These are phyloP conservation scores for Lissonota sp. DNA, from an alignment of 2,888 invertebrate genomes.

Conservation along the genomic window DNA sequence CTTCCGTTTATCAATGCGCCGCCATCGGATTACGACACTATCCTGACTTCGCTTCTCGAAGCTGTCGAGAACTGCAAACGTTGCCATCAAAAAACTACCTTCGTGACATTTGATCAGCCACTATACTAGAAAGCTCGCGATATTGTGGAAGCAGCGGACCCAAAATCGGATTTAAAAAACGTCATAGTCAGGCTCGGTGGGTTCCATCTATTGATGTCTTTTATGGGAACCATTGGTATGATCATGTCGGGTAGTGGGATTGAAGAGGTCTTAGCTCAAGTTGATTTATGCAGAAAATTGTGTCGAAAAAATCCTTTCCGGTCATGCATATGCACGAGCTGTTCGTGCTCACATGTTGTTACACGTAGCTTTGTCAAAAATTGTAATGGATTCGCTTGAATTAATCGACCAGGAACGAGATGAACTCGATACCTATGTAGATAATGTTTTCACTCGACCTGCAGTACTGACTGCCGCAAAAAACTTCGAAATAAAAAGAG, in stretches of 20 bases:
- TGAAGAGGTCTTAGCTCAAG: constrained; percentile 66
- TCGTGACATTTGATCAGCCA: constrained; percentile 50
- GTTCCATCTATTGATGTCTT: constrained; percentile 72
- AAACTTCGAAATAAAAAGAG: not conserved
- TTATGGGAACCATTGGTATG: constrained; percentile 68
- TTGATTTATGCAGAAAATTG: no score
- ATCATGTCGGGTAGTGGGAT: constrained; percentile 74
- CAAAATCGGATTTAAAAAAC: constrained; percentile 39
- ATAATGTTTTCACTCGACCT: constrained; percentile 1
- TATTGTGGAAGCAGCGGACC: constrained; percentile 43
- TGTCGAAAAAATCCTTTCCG: no score
- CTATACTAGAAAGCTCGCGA: constrained; percentile 63
- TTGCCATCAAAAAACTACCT: constrained; percentile 41
- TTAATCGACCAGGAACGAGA: constrained; percentile 7
- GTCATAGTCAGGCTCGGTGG: constrained; percentile 70
- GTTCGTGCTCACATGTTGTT: constrained; percentile 8
- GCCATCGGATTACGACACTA: constrained; percentile 23
- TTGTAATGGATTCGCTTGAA: constrained; percentile 9
- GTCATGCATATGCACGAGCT: constrained; percentile 43
- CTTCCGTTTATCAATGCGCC: constrained; percentile 28
- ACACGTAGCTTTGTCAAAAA: constrained; percentile 6
- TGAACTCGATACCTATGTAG: constrained; percentile 6
- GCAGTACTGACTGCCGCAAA: constrained; percentile 2
- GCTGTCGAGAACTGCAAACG: constrained; percentile 52
- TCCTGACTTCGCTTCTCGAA: constrained; percentile 43